Percentiles rank a stretch among this genome's conserved stretches.
Conservation (phyloP, 2,888 invertebrate species). For the Drosophila multiciliata region DNA sequence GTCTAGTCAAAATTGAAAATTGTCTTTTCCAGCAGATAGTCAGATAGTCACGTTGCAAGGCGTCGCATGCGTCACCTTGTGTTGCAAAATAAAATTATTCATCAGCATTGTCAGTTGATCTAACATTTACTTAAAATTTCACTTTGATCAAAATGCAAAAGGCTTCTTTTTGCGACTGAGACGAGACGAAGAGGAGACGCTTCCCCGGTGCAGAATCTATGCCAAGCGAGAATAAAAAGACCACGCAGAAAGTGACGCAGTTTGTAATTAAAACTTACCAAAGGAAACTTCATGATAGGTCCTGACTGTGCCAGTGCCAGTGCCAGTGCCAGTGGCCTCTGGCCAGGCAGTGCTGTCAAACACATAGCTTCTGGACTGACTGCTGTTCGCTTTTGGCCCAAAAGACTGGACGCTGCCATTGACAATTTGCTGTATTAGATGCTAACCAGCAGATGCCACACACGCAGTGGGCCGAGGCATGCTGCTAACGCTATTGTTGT, state of each 20-base stretch:
- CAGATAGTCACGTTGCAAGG: constrained; percentile 14
- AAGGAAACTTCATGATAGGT: constrained; percentile 71
- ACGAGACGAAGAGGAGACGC: constrained; percentile 9
- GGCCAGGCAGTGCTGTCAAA: constrained; percentile 65
- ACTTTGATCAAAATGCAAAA: constrained; percentile 77
- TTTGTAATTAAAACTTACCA: constrained; percentile 76
- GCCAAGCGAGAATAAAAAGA: constrained; percentile 39
- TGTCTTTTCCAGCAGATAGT: constrained; percentile 45
- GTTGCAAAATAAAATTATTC: constrained; percentile 46
- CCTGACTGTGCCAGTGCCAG: not conserved
- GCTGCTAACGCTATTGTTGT: constrained; percentile 31
- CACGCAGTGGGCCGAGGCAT: constrained; percentile 18
- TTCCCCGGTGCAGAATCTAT: constrained; percentile 49
- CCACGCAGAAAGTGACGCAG: constrained; percentile 24
- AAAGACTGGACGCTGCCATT: constrained; percentile 68
- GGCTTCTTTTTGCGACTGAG: constrained; percentile 2
- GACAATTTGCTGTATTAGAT: constrained; percentile 59
- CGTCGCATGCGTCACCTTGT: constrained; percentile 40
- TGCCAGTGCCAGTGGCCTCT: not conserved
- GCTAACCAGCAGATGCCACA: constrained; percentile 31
- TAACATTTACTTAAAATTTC: constrained; percentile 76
- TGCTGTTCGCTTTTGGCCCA: constrained; percentile 47
- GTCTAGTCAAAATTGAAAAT: constrained; percentile 66
- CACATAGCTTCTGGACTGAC: constrained; percentile 44
- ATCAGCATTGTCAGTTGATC: constrained; percentile 45